phyloP scores from a whole-genome alignment of 1,140 invertebrate species.

The Procambarus clarkii region DNA sequence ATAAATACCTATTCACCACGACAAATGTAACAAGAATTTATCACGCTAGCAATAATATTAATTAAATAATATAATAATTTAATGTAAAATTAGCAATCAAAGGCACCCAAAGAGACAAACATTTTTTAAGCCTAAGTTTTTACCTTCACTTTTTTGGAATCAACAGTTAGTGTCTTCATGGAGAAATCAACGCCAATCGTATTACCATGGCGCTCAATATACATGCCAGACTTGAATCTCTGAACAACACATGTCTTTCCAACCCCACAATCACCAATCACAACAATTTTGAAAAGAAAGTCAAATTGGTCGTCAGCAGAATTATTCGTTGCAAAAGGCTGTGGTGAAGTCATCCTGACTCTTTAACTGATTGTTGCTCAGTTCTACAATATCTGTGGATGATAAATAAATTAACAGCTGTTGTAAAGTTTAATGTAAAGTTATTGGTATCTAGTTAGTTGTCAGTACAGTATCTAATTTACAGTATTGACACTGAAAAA shows the following conservation, averaged over 20 bases:
- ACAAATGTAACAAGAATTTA: no score
- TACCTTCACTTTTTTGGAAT: slow-evolving; percentile 95
- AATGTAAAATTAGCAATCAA: no score
- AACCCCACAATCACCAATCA: slow-evolving; percentile 89
- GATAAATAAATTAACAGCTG: neutral
- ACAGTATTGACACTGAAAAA: no score
- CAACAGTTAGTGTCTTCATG: slow-evolving; percentile 95
- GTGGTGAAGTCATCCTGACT: slow-evolving; percentile 42
- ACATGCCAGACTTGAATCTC: slow-evolving; percentile 94
- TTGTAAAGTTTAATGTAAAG: no score
- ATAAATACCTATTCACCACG: no score
- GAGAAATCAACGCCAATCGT: slow-evolving; percentile 98
- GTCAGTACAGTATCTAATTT: no score
- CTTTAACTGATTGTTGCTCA: neutral
- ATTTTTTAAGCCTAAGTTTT: slow-evolving; percentile 63
- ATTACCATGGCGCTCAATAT: slow-evolving; percentile 93
- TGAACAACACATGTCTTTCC: slow-evolving; percentile 93
- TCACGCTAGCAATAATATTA: no score
- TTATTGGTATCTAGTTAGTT: no score
- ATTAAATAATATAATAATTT: no score
- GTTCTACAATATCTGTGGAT: neutral
- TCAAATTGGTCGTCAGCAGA: slow-evolving; percentile 84
- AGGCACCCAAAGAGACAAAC: neutral
- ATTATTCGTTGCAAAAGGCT: slow-evolving; percentile 57
- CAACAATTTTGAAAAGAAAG: slow-evolving; percentile 89